Evolutionary conservation across 2,888 invertebrate genomes (phyloP), one percentile per base, ranked within the genome.

Genomic region (Romanomermis culicivorax): DNA sequence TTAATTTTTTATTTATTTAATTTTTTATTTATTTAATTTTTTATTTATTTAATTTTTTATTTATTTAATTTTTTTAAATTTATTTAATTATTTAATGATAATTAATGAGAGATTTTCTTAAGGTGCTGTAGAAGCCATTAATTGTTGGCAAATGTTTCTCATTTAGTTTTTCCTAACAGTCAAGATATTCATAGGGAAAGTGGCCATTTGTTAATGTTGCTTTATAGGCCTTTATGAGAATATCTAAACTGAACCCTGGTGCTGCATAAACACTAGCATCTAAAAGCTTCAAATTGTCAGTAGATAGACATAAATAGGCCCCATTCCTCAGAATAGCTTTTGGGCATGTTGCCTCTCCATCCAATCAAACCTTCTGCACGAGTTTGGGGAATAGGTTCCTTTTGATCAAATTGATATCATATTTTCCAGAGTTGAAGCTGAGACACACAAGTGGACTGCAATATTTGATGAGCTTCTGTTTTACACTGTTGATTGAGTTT

Each of bases 381-480:
- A 52, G 4, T 45, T 42, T n/a, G 4, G 52, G 52, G n/a, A 52
- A 20, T 20, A 36, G 42, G 42, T 52, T 11, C 4, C 27, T 17
- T 42, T 52, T 52, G 3, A 52, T 42, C 30, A 52, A 29, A 42
- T 52, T 52, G 3, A 52, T 11, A 23, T 52, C 52, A 42, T 25
- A 52, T 52, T 52, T 52, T 17, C 14, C 52, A 11, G 36, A 36
- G 42, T 52, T 52, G 23, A 52, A 52, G 23, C 52, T 42, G 3
- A 52, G 42, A 7, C 23, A 23, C 7, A 24, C 4, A 11, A 52
- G 42, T 17, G 7, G 36, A 36, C 11, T 36, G 36, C 36, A 36
- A 17, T 36, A 36, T 17, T 17, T 36, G 36, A 11, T 11, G 7
- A 11, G 36, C 36, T 36, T 36, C 17, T n/a, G 7, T 17, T 36